A percentile compares a stretch with the other conserved stretches of the same genome.
These are phyloP conservation scores for Drosophila pruinosa DNA, from an alignment of 1,140 invertebrate genomes.

Conservation along the genomic window DNA sequence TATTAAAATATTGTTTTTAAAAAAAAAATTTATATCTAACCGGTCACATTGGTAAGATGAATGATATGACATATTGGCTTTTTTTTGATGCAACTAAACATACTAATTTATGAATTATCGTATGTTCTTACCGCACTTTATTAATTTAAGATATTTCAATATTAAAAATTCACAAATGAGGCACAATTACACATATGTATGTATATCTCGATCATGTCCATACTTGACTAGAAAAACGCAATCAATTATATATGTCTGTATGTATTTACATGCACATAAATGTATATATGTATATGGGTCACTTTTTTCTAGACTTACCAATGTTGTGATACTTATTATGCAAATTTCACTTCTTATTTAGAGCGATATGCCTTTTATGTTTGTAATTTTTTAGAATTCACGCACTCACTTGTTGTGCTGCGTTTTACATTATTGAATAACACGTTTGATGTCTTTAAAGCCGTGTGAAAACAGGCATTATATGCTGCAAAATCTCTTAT, in stretches of 20 bases:
- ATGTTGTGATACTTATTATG: background rate
- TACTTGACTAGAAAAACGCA: slow-evolving; percentile 5
- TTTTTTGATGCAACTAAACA: slow-evolving; percentile 16
- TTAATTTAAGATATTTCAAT: background rate
- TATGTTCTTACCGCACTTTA: background rate
- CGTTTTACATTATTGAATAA: slow-evolving; percentile 65
- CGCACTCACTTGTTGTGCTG: slow-evolving; percentile 53
- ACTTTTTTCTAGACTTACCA: slow-evolving; percentile 41
- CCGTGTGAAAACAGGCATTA: slow-evolving; percentile 2
- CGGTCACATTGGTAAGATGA: slow-evolving; percentile 23
- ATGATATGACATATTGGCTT: slow-evolving; percentile 29
- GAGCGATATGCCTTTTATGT: background rate
- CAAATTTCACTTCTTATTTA: slow-evolving; percentile 8
- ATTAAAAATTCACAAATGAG: slow-evolving; percentile 24
- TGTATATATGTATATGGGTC: slow-evolving; percentile 31
- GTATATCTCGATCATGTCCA: slow-evolving; percentile 19
- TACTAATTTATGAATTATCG: background rate
- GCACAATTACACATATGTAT: slow-evolving; percentile 13
- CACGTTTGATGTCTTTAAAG: slow-evolving; percentile 38
- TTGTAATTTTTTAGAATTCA: slow-evolving; percentile 3
- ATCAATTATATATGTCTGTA: slow-evolving; percentile 18
- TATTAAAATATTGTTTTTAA: background rate
- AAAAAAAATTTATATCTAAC: slow-evolving; percentile 15
- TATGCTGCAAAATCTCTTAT: background rate
- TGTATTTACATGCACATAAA: slow-evolving; percentile 23